Percentiles rank a stretch among this genome's conserved stretches.
Conservation (phyloP, 2,888 invertebrate genomes). For the Caenorhabditis macrosperma region DNA sequence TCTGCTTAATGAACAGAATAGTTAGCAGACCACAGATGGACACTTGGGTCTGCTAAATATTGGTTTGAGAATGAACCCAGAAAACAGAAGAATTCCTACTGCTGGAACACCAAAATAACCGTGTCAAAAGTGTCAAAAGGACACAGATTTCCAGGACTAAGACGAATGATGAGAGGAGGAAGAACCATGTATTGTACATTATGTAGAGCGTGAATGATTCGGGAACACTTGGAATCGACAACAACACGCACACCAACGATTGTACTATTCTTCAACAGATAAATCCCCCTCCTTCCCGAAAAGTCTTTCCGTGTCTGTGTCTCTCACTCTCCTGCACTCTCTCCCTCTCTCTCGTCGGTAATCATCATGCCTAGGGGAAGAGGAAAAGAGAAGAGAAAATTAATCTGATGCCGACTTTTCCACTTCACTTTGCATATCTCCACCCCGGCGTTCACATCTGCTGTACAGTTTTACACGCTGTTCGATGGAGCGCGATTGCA, state of each 20-base stretch:
- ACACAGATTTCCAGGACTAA: too few species aligned
- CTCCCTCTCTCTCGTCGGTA: not conserved
- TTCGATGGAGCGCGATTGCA: not conserved
- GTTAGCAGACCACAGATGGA: too few species aligned
- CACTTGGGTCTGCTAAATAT: too few species aligned
- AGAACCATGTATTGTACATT: not conserved
- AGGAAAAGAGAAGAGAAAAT: not conserved
- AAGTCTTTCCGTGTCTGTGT: conserved; percentile 19
- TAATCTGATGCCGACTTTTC: not conserved
- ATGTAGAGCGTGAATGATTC: conserved; percentile 48
- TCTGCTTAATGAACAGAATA: too few species aligned
- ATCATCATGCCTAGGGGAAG: not conserved
- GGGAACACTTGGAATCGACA: not conserved
- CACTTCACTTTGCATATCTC: conserved; percentile 37
- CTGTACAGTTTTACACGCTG: conserved; percentile 17
- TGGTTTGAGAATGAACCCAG: too few species aligned
- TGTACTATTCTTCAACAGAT: conserved; percentile 33
- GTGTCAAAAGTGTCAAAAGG: too few species aligned
- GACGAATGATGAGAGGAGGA: not conserved
- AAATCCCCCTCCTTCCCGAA: not conserved
- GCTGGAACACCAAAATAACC: too few species aligned
- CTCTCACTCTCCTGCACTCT: conserved; percentile 6
- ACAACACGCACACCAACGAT: not conserved
- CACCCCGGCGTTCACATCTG: too few species aligned
- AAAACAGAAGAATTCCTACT: too few species aligned